phyloP scores from a whole-genome alignment of 2,888 invertebrate species.

The Cheilosia variabilis region DNA sequence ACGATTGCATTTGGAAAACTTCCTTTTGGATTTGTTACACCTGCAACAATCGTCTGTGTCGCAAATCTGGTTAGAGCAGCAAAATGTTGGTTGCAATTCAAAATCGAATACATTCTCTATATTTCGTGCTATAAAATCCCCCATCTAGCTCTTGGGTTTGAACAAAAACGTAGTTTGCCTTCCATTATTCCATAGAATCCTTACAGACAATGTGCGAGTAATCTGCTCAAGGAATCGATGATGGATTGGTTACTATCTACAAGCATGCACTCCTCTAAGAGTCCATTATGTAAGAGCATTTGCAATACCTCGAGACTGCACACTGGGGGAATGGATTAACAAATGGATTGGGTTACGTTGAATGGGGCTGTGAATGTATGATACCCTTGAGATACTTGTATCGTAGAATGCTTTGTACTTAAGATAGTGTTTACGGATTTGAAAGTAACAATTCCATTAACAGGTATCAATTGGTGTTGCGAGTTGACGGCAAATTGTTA shows the following conservation, averaged over 20 bases:
- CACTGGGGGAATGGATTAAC: slow-evolving; percentile 44
- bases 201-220: slow-evolving; percentile 17
- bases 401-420: not conserved
- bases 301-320: slow-evolving; percentile 8
- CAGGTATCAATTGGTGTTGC: not conserved
- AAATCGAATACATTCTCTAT: no score
- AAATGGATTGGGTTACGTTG: slow-evolving; percentile 58
- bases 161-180: slow-evolving; percentile 11
- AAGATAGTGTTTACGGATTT: not conserved
- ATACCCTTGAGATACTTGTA: not conserved
- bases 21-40: no score
- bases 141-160: no score
- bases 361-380: not conserved
- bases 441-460: not conserved
- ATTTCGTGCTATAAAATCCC: not conserved
- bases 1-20: no score
- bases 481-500: not conserved
- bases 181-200: slow-evolving; percentile 46
- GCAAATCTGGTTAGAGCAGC: no score
- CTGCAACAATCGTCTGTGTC: no score
- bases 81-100: no score
- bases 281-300: not conserved
- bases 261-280: slow-evolving; percentile 30
- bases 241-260: slow-evolving; percentile 41
- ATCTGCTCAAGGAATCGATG: slow-evolving; percentile 54